Evolutionary conservation across 2,888 invertebrate genomes (phyloP), one percentile per base, ranked within the genome.

Genomic region (Andrena hattorfiana): DNA sequence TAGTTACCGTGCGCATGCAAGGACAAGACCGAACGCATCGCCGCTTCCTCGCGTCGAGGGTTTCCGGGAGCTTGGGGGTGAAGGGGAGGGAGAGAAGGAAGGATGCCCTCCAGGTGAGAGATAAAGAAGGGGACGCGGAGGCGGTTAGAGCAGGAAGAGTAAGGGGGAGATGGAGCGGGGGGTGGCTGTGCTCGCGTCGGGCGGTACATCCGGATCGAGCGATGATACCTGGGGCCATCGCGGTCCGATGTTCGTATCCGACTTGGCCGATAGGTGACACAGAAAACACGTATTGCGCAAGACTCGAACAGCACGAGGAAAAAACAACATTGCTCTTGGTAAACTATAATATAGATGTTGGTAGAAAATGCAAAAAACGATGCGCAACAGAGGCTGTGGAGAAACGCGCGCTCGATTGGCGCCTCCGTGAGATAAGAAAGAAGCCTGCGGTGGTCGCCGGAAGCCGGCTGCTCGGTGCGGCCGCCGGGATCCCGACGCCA

Each of bases 351-450:
- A 77, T 26, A 30, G 72, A 80, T 54, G 71, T 77, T 81, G 30
- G 74, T 73, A 74, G 81, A 85, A 42, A 62, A 85, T 87, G 83
- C 72, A 69, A 66, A 16, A 42, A 56, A 81, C 81, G 81, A 87
- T 84, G 85, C 85, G 85, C 81, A 85, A 81, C 72, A 85, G 81
- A 85, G 81, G 85, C 87, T 85, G 87, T 85, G 85, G 84, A 85
- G 73, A 84, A 77, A 87, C 75, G 75, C 83, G 83, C 83, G 77
- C 83, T 72, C 83, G 71, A 83, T 71, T 77, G 77, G 83, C 83
- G 83, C 72, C 83, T 72, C 73, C 77, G 83, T 83, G 83, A 83
- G 23, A 78, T 66, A 83, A 64, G 83, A 73, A 83, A 83, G 56
- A 83, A 83, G 83, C 83, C 77, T 73, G 74, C 63, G 54, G 77